Percentiles rank a stretch among this genome's conserved stretches.
These are phyloP conservation scores for Siderastrea radians DNA, from an alignment of 92 coral and sea anemone genomes.

Conservation along the genomic window DNA sequence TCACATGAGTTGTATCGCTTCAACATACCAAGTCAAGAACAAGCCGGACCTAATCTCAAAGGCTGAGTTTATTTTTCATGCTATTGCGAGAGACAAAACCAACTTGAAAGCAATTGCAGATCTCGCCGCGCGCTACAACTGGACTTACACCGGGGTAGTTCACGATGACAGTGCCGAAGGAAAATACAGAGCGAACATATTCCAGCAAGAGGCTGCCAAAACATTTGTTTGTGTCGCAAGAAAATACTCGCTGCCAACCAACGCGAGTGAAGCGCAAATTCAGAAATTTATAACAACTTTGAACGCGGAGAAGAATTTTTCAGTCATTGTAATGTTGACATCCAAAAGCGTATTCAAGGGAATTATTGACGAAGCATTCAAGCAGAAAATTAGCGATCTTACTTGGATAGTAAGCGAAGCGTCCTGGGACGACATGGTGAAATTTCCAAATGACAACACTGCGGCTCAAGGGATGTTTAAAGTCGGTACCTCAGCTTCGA, in stretches of 20 bases:
- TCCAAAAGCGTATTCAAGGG: constrained; percentile 62
- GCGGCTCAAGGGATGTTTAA: constrained; percentile 90
- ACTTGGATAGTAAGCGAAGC: constrained; percentile 82
- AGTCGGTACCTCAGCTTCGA: constrained; percentile 67
- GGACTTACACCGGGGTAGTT: constrained; percentile 87
- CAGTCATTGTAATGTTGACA: constrained; percentile 80
- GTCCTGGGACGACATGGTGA: constrained; percentile 79
- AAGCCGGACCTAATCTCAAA: constrained; percentile 19
- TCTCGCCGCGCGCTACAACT: constrained; percentile 76
- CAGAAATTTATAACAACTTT: constrained; percentile 54
- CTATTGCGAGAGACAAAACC: constrained; percentile 70
- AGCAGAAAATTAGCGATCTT: constrained; percentile 72
- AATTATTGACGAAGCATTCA: constrained; percentile 80
- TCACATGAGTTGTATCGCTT: constrained; percentile 82
- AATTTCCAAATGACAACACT: constrained; percentile 63
- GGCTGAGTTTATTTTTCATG: constrained; percentile 67
- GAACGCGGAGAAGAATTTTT: constrained; percentile 73
- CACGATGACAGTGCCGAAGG: constrained; percentile 63
- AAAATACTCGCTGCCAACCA: constrained; percentile 54
- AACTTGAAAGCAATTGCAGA: constrained; percentile 79
- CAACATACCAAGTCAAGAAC: constrained; percentile 50
- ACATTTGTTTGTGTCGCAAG: constrained; percentile 71
- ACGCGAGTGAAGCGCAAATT: constrained; percentile 58
- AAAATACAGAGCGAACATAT: constrained; percentile 31
- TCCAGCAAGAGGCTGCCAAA: constrained; percentile 62